Conservation (phyloP, 2,113 vertebrate species). For the Harpagus bidentatus region DNA sequence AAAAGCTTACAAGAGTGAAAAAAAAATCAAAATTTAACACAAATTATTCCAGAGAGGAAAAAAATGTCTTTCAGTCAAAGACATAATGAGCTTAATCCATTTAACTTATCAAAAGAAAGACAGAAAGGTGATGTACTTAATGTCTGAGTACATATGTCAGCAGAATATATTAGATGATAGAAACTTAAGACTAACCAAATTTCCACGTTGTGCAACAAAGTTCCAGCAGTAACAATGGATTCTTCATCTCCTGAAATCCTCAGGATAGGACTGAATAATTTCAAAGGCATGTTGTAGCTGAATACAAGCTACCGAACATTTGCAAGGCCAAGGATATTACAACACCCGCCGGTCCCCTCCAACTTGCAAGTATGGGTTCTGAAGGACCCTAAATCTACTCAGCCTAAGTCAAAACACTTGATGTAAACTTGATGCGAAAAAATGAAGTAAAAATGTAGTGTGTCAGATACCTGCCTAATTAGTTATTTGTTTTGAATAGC, state of each 20-base stretch:
- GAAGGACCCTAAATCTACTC: not conserved
- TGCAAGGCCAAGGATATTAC: not conserved
- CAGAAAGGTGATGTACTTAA: not conserved
- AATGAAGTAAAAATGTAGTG: not conserved
- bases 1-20: not conserved
- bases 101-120: not conserved
- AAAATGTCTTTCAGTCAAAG: not conserved
- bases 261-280: not conserved
- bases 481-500: not conserved
- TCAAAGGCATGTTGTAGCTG: not conserved
- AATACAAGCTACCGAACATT: not conserved
- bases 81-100: not conserved
- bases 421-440: not conserved
- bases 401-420: not conserved
- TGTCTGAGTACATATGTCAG: not conserved
- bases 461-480: not conserved
- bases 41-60: not conserved
- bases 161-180: not conserved
- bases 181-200: not conserved
- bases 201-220: not conserved
- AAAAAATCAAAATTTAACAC: not conserved
- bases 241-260: not conserved
- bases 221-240: not conserved
- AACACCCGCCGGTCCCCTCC: accelerated
- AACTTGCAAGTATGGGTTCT: not conserved